Base-by-base conservation (phyloP, 2,888 invertebrate species). In the Dyspetes luteomarginatus region DNA sequence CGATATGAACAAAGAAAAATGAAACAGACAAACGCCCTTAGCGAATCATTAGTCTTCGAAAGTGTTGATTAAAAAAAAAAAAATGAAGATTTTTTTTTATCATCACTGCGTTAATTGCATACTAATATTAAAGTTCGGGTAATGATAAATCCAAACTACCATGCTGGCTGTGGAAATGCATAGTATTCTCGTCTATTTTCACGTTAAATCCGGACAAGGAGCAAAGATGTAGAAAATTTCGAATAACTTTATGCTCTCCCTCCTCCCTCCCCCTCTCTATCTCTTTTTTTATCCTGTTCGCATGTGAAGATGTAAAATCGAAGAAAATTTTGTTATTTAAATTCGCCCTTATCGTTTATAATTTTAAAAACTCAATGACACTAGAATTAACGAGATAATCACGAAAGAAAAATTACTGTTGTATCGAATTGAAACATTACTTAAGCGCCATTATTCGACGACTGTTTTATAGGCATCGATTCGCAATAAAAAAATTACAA, bases 121-220 rank as follows among this genome's bases (percentile, higher is more conserved):
- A 73, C 69, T 85, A 82, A 72, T 77, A 82, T 79, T 79, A 64
- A 68, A 83, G 74, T 82, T 72, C 65, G 83, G 78, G 82, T 81
- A 78, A 83, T 84, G 83, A 75, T 83, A 83, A 83, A 85, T 85
- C 78, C 73, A 83, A 86, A 86, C 83, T 86, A 86, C 84, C 85
- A 85, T 85, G 84, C 85, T 86, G 88, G 88, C 87, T 88, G 88
- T 88, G 88, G 86, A 86, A 85, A 84, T 72, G 73, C 73, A 69
- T 81, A 83, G 81, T 83, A 81, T 82, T 81, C 80, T 77, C 71
- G 50, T 76, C 52, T 82, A 81, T 83, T 79, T 82, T 82, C 79
- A 75, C 82, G 65, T 71, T 60, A 30, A 77, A 64, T 60, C 43
- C 77, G 73, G 22, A 73, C 73, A 72, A 52, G 56, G 67, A 64